phyloP scores from a whole-genome alignment of 1,140 invertebrate genomes.

The Yoshiicerus persimilis region DNA sequence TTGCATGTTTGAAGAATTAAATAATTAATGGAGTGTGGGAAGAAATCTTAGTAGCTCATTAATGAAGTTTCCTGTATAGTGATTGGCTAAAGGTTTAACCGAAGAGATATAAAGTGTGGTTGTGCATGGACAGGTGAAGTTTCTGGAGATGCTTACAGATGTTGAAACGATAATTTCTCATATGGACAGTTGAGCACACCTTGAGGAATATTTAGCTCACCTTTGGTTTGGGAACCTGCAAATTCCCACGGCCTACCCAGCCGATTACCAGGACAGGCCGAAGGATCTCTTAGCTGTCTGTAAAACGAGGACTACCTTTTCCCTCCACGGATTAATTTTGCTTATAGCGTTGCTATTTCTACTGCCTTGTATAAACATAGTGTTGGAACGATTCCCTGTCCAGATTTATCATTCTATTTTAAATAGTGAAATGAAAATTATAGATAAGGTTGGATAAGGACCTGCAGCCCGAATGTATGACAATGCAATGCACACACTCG shows the following conservation, averaged over 20 bases:
- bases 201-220: not conserved
- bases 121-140: not conserved
- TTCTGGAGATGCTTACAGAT: not conserved
- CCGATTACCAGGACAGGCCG: not conserved
- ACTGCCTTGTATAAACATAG: not conserved
- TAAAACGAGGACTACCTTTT: not conserved
- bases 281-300: not conserved
- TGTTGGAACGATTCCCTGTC: not conserved
- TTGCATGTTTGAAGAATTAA: not conserved
- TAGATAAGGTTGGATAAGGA: not conserved
- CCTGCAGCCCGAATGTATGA: not conserved
- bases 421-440: not conserved
- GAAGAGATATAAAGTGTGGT: too few relatives aligned
- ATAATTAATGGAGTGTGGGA: not conserved
- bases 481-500: not conserved
- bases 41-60: not conserved
- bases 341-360: not conserved
- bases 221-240: constrained; percentile 21
- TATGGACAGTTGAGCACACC: not conserved
- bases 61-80: not conserved
- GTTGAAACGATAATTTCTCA: not conserved
- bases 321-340: not conserved
- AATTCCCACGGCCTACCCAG: constrained; percentile 16
- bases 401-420: not conserved
- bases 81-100: too few relatives aligned